Percentiles rank a stretch among this genome's conserved stretches.
These are phyloP conservation scores for Peromyscus attwateri DNA, from an alignment of 2,797 vertebrate genomes.

Conservation along the genomic window DNA sequence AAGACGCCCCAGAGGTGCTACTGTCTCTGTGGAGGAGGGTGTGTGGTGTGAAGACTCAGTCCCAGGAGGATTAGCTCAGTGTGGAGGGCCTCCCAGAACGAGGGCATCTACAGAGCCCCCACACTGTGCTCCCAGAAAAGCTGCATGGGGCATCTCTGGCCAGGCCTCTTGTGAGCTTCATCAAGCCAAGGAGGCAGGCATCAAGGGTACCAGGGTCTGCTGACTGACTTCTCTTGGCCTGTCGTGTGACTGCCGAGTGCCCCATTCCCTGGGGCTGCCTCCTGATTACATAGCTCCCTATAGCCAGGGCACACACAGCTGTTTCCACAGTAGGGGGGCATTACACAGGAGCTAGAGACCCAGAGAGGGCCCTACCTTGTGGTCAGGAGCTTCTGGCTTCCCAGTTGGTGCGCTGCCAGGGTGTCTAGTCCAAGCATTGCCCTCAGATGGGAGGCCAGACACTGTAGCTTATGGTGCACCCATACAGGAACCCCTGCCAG, in stretches of 20 bases:
- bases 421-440: neutral
- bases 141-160: neutral
- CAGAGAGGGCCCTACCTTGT: neutral
- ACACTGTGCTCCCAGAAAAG: neutral
- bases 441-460: neutral
- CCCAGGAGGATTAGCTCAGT: neutral
- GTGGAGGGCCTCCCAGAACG: neutral
- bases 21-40: neutral
- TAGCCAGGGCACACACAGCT: neutral
- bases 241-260: neutral
- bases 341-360: neutral
- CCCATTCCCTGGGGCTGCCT: neutral
- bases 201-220: neutral
- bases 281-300: no score
- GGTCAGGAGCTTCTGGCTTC: neutral
- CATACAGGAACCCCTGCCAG: no score
- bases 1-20: no score
- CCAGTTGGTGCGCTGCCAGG: no score
- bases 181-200: neutral
- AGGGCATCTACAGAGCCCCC: no score
- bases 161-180: neutral
- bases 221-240: neutral
- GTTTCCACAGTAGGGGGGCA: neutral
- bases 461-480: neutral
- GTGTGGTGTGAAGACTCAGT: neutral